A percentile compares a stretch with the other conserved stretches of the same genome.
Conservation (phyloP, 2,113 vertebrate species). For the Gnathonemus longibarbis region DNA sequence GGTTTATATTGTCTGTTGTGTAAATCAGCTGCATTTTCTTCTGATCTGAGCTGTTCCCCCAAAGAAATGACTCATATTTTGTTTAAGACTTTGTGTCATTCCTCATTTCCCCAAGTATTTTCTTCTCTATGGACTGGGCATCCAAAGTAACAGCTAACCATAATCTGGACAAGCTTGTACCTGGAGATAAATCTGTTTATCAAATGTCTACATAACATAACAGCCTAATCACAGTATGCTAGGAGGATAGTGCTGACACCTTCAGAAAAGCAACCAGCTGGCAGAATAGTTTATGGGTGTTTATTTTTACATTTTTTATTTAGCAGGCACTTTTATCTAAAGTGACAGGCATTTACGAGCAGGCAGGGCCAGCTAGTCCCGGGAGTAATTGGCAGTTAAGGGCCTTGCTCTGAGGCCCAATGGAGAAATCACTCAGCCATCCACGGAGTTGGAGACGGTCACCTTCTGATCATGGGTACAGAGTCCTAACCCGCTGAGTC, state of each 20-base stretch:
- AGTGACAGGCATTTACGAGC: background rate
- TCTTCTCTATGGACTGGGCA: background rate
- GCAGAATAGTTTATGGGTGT: background rate
- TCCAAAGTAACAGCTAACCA: background rate
- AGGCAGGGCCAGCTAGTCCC: background rate
- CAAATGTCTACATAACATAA: background rate
- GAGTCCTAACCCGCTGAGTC: background rate
- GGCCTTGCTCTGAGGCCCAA: background rate
- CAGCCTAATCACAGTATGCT: background rate
- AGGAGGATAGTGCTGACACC: background rate
- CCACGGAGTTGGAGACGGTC: background rate
- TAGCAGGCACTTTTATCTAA: background rate
- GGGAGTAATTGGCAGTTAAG: background rate
- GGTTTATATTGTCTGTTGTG: background rate
- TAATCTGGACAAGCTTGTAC: conserved; percentile 8
- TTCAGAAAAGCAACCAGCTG: background rate
- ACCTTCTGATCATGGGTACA: background rate
- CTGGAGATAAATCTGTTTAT: background rate
- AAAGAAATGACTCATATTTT: background rate
- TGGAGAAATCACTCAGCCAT: background rate
- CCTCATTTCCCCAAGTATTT: background rate
- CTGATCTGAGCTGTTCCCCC: background rate
- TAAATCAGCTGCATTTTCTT: background rate
- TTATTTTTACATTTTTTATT: conserved; percentile 5
- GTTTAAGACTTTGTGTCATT: background rate